phyloP scores from a whole-genome alignment of 2,888 invertebrate species.

The Lepas anatifera region DNA sequence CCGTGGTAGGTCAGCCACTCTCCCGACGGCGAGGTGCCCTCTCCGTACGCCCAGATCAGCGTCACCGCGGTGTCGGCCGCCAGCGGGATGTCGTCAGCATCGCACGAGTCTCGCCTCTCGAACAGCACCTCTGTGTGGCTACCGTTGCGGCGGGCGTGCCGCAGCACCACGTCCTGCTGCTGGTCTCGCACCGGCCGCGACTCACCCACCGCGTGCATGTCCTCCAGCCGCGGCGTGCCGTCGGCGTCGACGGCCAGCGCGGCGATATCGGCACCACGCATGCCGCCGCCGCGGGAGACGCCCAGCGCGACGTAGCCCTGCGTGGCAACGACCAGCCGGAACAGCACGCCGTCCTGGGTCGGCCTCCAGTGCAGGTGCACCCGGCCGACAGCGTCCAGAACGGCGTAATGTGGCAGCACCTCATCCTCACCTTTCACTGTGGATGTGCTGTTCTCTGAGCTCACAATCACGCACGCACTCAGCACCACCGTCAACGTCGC shows the following conservation, averaged over 20 bases:
- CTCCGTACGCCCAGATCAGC: conserved; percentile 67
- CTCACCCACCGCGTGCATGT: conserved; percentile 59
- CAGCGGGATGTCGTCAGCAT: conserved; percentile 34
- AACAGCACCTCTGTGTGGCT: conserved; percentile 75
- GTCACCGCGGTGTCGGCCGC: conserved; percentile 51
- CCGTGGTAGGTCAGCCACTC: conserved; percentile 42
- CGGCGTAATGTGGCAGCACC: background rate
- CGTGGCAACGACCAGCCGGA: conserved; percentile 35
- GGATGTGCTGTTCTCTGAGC: too few species aligned
- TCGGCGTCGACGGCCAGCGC: conserved; percentile 72
- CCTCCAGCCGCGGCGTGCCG: conserved; percentile 41
- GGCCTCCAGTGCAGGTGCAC: background rate
- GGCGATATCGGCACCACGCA: conserved; percentile 73
- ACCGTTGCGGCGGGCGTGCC: conserved; percentile 68
- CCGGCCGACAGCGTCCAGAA: background rate
- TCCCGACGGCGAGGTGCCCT: conserved; percentile 47
- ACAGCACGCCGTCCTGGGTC: background rate
- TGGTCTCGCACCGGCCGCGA: conserved; percentile 60
- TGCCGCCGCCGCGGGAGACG: conserved; percentile 64
- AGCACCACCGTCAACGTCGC: too few species aligned
- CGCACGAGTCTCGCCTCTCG: conserved; percentile 71
- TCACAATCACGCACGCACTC: too few species aligned
- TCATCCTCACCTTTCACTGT: too few species aligned
- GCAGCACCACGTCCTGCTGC: conserved; percentile 66
- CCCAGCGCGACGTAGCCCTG: conserved; percentile 78